phyloP scores from a whole-genome alignment of 2,797 vertebrate species.

The Anguilla obscura region DNA sequence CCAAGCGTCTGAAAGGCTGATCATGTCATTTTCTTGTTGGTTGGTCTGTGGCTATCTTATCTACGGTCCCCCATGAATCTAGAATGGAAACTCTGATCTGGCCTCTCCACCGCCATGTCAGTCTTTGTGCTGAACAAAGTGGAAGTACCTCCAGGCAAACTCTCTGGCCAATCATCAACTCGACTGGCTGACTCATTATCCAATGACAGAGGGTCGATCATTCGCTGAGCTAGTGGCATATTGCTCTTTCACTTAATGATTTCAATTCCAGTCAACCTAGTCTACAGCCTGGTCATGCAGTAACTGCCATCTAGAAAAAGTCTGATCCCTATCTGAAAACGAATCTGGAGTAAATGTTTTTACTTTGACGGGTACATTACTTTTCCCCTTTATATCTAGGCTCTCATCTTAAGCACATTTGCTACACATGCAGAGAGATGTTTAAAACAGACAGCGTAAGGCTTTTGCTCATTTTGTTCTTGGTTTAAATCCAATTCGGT shows the following conservation, averaged over 20 bases:
- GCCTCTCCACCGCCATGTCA: background rate
- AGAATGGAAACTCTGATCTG: background rate
- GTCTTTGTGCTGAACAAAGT: background rate
- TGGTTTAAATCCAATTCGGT: background rate
- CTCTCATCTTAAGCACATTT: background rate
- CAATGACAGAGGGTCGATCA: background rate
- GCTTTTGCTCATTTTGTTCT: too few relatives aligned
- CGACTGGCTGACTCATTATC: background rate
- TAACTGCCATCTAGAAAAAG: background rate
- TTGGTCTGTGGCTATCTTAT: background rate
- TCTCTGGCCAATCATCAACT: background rate
- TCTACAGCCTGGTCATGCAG: background rate
- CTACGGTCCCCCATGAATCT: background rate
- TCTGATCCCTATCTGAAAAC: background rate
- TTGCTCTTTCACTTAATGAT: background rate
- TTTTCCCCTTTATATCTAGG: background rate
- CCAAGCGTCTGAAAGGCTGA: slow-evolving; percentile 43
- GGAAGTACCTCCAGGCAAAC: background rate
- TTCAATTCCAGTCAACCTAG: background rate
- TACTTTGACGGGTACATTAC: background rate
- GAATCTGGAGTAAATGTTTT: background rate
- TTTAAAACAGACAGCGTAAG: background rate
- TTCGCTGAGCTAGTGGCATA: background rate
- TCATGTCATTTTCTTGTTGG: background rate
- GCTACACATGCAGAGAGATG: background rate